Evolutionary conservation across 2,888 invertebrate genomes (phyloP), one percentile per base, ranked within the genome.

Genomic region (Patella ulyssiponensis): DNA sequence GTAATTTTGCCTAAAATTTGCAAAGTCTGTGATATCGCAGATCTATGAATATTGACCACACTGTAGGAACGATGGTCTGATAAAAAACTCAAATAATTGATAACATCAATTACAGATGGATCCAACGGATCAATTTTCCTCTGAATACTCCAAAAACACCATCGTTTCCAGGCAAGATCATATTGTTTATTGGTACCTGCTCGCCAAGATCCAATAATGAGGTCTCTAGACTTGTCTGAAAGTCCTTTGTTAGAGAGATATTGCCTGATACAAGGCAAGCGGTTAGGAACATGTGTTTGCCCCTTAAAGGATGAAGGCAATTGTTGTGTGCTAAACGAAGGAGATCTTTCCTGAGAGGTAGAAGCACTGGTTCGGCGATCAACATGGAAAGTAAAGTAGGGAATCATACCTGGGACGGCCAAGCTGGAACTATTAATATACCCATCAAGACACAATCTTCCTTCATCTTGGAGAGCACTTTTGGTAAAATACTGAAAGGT

Each of bases 151-250:
- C 58, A 58, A 58, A 58, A 20, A 58, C 58, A 58, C 58, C 58
- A 58, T 58, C 58, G 56, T 14, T n/a, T 14, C 56, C 56, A 56
- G 17, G 58, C 58, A 20, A 58, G 58, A 58, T 58, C 58, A n/a
- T 58, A 58, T 20, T 58, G 58, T 58, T 58, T 58, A 58, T 58
- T 58, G 58, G 14, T 17, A n/a, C 58, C 58, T n/a, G 58, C n/a
- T 58, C 58, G 17, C 58, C 58, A 58, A 58, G 58, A 58, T 20
- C 33, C 33, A 33, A 33, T 33, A 33, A 33, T 33, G 33, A 33
- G 33, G 33, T 33, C 33, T 33, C 33, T 17, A 14, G 17, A 58
- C 58, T 58, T 17, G n/a, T 9, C 20, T 58, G 17, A 58, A 58
- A 58, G 17, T 7, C 14, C 58, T 17, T 17, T 5, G 17, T 58